Conservation (phyloP, 2,113 vertebrate genomes). For the Ptilorrhoa leucosticta region DNA sequence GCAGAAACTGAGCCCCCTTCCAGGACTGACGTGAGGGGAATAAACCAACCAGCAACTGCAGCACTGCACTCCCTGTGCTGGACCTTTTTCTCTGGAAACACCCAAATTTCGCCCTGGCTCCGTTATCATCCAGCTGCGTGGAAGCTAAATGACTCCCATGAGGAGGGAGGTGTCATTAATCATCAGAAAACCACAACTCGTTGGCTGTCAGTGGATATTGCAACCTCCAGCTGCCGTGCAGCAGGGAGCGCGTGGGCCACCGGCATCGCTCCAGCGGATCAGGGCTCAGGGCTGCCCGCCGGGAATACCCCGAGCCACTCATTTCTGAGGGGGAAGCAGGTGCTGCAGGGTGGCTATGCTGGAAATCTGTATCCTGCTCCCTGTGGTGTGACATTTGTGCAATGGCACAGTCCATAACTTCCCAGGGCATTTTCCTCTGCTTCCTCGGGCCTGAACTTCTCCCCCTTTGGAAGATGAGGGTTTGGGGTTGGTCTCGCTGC, state of each 20-base stretch:
- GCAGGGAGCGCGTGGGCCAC: background rate
- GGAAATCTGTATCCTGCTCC: background rate
- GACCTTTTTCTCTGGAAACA: background rate
- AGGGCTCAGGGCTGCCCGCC: fast-evolving
- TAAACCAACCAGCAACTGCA: fast-evolving
- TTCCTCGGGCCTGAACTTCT: background rate
- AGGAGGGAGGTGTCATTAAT: constrained; percentile 32
- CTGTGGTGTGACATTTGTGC: background rate
- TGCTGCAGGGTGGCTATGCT: background rate
- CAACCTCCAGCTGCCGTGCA: background rate
- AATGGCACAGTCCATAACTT: background rate
- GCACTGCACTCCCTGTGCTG: fast-evolving
- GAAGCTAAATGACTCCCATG: background rate
- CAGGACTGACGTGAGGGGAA: background rate
- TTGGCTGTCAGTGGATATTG: constrained; percentile 7
- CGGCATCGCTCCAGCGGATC: fast-evolving
- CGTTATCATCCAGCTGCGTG: background rate
- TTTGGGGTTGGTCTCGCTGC: background rate
- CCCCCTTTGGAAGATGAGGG: background rate
- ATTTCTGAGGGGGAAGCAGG: background rate
- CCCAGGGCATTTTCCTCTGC: background rate
- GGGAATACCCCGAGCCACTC: background rate
- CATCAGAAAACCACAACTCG: background rate
- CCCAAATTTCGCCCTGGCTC: background rate
- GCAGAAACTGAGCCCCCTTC: background rate